These are phyloP conservation scores for Rhinoraja longicauda DNA, from an alignment of 2,797 vertebrate species.

Conservation along the genomic window DNA sequence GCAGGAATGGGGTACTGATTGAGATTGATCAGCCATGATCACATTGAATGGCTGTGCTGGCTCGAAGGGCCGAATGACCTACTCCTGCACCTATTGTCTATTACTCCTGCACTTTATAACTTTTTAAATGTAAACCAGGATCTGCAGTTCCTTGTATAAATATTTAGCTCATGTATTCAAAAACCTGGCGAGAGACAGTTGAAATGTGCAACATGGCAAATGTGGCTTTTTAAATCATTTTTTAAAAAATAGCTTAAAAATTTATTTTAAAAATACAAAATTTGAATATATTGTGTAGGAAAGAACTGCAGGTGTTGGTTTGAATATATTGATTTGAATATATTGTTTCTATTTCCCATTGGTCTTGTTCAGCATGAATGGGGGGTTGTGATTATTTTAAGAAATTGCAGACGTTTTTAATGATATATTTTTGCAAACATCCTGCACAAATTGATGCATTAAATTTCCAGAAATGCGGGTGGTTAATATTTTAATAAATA, in stretches of 20 bases:
- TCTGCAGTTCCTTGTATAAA: neutral
- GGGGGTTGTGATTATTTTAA: no score
- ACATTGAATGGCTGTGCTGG: no score
- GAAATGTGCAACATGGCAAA: neutral
- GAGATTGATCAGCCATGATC: no score
- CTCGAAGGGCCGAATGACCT: no score
- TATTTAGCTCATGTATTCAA: neutral
- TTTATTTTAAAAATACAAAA: neutral
- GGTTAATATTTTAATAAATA: neutral
- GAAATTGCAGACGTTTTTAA: neutral
- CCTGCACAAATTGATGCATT: neutral
- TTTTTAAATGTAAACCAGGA: no score
- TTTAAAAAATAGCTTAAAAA: neutral
- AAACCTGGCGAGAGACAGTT: neutral
- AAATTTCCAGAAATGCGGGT: neutral
- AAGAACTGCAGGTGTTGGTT: no score
- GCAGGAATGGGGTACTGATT: no score
- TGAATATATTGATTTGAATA: neutral
- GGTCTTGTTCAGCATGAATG: neutral
- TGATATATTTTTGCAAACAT: neutral
- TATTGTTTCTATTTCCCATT: neutral
- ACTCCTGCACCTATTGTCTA: no score
- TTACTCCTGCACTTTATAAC: no score
- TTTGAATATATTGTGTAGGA: neutral
- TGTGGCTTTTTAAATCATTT: neutral